Evolutionary conservation across 2,888 invertebrate genomes (phyloP), one percentile per base, ranked within the genome.

Genomic region (Temnothorax ravouxi): DNA sequence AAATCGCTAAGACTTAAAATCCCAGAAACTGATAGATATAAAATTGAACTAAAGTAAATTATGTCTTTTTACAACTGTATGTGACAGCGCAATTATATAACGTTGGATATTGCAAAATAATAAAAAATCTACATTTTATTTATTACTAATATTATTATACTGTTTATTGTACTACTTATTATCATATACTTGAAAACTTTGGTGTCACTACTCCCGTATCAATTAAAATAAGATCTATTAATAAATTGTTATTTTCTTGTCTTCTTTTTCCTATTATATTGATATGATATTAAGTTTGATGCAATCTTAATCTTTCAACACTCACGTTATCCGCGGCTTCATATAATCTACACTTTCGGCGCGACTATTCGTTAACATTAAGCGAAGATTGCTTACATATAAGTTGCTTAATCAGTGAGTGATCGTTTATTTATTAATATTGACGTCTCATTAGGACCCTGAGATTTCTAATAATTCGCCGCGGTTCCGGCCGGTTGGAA

Each of bases 371-470:
- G 34, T 59, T 29, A 69, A 38, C 72, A 80, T 80, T 80, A 80
- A 69, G 59, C 56, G 56, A 38, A 47, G 47, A 71, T 38, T 38
- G 47, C 79, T 80, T 80, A 80, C 47, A 47, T 59, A 80, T 59
- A 80, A 80, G 72, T 80, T 72, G 59, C 59, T 72, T 61, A 59
- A 72, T 50, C 34, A 71, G 25, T 47, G 59, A 80, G 25, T 59
- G 79, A 80, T 80, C 47, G 59, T 61, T 18, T 47, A 59, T 79
- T 25, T 47, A 80, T 80, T 80, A 80, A 59, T 80, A 80, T 80
- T 72, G 79, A 80, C 47, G 50, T 50, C 72, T 80, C 59, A 80
- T 80, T 80, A 72, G 50, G 50, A 25, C 59, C 34, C 25, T 13
- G 25, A 61, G 47, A 38, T 80, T 80, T 80, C 79, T 72, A 80